Base-by-base conservation (phyloP, 2,888 invertebrate species). In the Nomada goodeniana region DNA sequence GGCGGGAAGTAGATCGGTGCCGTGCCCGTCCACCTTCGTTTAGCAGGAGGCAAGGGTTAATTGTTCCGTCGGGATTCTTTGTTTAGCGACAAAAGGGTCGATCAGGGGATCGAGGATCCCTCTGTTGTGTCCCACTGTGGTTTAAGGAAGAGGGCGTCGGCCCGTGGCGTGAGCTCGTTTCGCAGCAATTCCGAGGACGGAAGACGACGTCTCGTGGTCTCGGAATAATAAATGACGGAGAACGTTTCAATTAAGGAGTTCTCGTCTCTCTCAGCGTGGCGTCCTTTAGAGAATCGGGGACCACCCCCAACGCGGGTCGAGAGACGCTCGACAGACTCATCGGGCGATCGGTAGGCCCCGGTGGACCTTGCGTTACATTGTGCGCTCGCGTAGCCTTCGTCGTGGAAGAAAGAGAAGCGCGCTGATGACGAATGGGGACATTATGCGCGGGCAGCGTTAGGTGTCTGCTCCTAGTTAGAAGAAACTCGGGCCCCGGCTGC, bases 221-320 rank as follows among this genome's bases (percentile, higher is more conserved):
- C 80, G 80, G 89, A 90, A 91, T 92, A 91, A 92, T 86, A 92
- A 92, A 91, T 91, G 91, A 91, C 90, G 90, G 90, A 88, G 89
- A 91, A 92, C 92, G 90, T 91, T 92, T 92, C 92, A 92, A 92
- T 92, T 91, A 92, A 91, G 87, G 77, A 85, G 83, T 91, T 91
- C 90, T 92, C 92, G 91, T 89, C 90, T 91, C 90, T 91, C 92
- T 69, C 92, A 91, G 91, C 91, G 89, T 91, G 91, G 83, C 67
- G 89, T 89, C 91, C 71, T 59, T 74, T 77, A 53, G 80, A 76
- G 70, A 76, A 75, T 52, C 77, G 50, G 50, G 86, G 91, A 91
- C 91, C 91, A 91, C 91, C 91, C 90, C 86, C 85, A 89, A 84
- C 75, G 83, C 69, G 47, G 60, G 63, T 44, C 64, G 60, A 23